Evolutionary conservation across 1,140 invertebrate species (phyloP), one percentile per base, ranked within the genome.

Genomic region (Cylas formicarius): DNA sequence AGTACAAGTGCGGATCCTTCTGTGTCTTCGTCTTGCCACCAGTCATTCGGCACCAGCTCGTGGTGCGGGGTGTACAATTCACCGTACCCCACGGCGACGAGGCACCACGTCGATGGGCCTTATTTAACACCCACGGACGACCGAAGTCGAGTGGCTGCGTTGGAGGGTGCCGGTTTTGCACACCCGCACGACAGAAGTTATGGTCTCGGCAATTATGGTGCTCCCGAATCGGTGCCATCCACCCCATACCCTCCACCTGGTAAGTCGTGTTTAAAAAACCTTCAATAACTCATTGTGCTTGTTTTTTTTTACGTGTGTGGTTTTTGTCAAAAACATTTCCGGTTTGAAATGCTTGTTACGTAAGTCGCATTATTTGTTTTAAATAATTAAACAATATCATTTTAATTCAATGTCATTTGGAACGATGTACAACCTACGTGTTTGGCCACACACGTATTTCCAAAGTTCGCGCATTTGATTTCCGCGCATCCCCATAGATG

Each of bases 231-330:
- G 9, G 82, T 86, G 43, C 78, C 82, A 13, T 80, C 83, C 42
- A 82, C 81, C 47, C 82, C 84, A 2, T 88, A 87, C 56, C 80
- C 83, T 56, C 80, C 84, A 63, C 78, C 84, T 77, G 82, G 84
- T 66, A 57, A 62, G 59, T 52, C 20, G 13, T 32, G 2, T 23
- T 38, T 22, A 7, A n/a, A 21, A 36, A n/a, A n/a, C n/a, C n/a
- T n/a, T n/a, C n/a, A n/a, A n/a, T n/a, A n/a, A n/a, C n/a, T n/a
- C n/a, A n/a, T n/a, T n/a, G n/a, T n/a, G n/a, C n/a, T n/a, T n/a
- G n/a, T n/a, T n/a, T n/a, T n/a, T n/a, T n/a, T n/a, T n/a, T n/a
- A n/a, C n/a, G n/a, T n/a, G n/a, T n/a, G n/a, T n/a, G n/a, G n/a
- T n/a, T n/a, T n/a, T n/a, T n/a, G n/a, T n/a, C n/a, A n/a, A n/a